Percentiles rank a stretch among this genome's conserved stretches.
Evolutionary conservation across 1,140 invertebrate species (phyloP).

Genomic region (Pseudoatta argentina): DNA sequence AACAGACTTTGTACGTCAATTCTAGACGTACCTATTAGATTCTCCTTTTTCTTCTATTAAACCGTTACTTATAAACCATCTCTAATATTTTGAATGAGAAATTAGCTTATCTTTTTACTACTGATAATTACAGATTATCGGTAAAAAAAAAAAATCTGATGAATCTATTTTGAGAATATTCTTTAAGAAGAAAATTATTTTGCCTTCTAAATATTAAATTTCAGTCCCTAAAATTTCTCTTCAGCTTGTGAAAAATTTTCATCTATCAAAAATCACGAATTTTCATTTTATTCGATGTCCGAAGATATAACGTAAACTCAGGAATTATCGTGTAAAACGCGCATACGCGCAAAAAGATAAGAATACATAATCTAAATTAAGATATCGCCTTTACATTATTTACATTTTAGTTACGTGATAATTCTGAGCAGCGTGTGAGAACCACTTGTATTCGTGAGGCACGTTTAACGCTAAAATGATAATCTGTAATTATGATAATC

Average conservation of each 20-base stretch:
- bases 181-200: constrained; percentile 13
- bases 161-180: neutral
- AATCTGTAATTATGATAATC: constrained; percentile 3
- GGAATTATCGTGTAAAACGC: neutral
- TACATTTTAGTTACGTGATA: constrained; percentile 9
- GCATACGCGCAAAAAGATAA: neutral
- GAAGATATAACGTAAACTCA: neutral
- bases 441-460: constrained; percentile 4
- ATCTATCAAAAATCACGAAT: neutral
- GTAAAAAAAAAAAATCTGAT: too few species aligned
- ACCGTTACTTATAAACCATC: neutral
- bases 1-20: neutral
- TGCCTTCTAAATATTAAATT: neutral
- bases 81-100: neutral
- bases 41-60: neutral
- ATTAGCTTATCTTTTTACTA: neutral
- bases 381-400: neutral
- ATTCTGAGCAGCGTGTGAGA: neutral
- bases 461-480: constrained; percentile 18
- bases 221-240: neutral
- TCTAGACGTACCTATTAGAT: neutral
- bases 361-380: neutral
- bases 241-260: neutral
- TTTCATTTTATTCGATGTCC: neutral
- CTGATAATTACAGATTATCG: neutral